These are phyloP conservation scores for Morpho helenor DNA, from an alignment of 2,888 invertebrate genomes.

Conservation along the genomic window DNA sequence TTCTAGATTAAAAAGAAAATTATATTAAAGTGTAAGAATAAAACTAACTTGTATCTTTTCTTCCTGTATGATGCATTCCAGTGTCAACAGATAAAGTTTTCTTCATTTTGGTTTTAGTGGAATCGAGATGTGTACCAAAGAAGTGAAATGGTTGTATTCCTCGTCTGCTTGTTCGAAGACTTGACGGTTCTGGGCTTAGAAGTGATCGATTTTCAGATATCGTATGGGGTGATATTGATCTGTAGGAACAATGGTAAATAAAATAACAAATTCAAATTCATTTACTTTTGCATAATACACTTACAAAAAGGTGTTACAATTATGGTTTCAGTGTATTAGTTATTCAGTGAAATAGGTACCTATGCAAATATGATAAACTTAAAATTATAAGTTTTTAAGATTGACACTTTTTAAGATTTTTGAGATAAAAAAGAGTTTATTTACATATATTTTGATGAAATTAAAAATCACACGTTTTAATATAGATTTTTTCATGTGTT, in stretches of 20 bases:
- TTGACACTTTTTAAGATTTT: too few relatives aligned
- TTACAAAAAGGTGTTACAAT: too few relatives aligned
- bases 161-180: constrained; percentile 52
- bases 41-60: constrained; percentile 25
- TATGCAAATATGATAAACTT: too few relatives aligned
- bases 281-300: too few relatives aligned
- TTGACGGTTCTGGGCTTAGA: constrained; percentile 65
- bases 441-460: too few relatives aligned
- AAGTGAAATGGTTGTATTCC: constrained; percentile 64
- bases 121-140: constrained; percentile 68
- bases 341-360: too few relatives aligned
- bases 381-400: too few relatives aligned
- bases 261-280: too few relatives aligned
- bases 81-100: constrained; percentile 74
- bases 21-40: background rate
- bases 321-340: too few relatives aligned
- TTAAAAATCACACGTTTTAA: too few relatives aligned
- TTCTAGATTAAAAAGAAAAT: background rate
- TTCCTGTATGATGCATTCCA: constrained; percentile 75
- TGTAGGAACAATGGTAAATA: constrained; percentile 25
- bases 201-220: constrained; percentile 68
- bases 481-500: too few relatives aligned
- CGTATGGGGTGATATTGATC: constrained; percentile 70
- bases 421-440: too few relatives aligned
- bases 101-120: constrained; percentile 67